Conservation (phyloP, 2,113 vertebrate species). For the Asarcornis scutulata region DNA sequence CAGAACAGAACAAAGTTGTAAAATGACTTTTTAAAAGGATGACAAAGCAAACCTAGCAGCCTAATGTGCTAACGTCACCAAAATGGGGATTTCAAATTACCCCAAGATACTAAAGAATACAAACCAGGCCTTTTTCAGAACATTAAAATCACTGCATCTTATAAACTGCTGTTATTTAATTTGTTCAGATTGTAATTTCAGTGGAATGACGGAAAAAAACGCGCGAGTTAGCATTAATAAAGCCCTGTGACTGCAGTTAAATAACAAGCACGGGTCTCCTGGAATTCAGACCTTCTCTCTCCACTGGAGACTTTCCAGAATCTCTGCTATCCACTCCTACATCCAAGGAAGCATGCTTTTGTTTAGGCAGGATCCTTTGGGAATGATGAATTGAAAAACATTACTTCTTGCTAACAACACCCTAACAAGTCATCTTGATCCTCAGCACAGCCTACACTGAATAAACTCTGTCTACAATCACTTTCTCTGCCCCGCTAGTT, state of each 20-base stretch:
- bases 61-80: neutral
- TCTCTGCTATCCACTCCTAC: neutral
- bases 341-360: neutral
- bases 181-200: neutral
- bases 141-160: neutral
- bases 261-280: neutral
- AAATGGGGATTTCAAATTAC: neutral
- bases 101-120: neutral
- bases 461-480: neutral
- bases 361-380: constrained; percentile 15
- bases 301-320: constrained; percentile 14
- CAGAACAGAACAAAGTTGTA: neutral
- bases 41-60: neutral
- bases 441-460: neutral
- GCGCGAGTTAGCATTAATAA: neutral
- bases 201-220: neutral
- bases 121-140: neutral
- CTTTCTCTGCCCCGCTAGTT: neutral
- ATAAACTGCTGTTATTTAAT: neutral
- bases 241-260: neutral
- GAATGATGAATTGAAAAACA: constrained; percentile 2
- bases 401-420: neutral
- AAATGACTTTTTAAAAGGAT: neutral
- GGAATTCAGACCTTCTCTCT: neutral
- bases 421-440: constrained; percentile 4